Evolutionary conservation across 1,140 invertebrate species (phyloP).

Genomic region (Hydropsyche tenuis): DNA sequence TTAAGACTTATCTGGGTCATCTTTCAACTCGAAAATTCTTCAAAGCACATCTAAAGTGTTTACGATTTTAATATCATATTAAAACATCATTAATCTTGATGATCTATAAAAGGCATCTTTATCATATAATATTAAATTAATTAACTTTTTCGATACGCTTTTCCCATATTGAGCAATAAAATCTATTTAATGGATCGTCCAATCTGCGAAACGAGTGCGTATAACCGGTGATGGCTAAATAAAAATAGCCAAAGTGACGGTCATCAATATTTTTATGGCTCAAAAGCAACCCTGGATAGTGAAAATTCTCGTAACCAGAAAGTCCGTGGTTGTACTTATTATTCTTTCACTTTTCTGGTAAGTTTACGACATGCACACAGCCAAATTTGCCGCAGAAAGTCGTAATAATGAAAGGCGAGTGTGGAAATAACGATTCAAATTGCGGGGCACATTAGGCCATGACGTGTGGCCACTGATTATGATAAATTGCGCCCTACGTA

Average conservation of each 20-base stretch:
- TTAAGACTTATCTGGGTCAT: too few species aligned
- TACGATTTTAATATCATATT: too few species aligned
- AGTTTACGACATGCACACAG: background rate
- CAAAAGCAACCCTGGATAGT: background rate
- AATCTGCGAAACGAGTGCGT: background rate
- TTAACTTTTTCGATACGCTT: too few species aligned
- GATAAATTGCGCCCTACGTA: constrained; percentile 35
- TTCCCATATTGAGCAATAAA: background rate
- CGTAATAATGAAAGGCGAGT: constrained; percentile 14
- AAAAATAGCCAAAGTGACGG: background rate
- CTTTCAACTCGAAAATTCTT: too few species aligned
- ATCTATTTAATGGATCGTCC: background rate
- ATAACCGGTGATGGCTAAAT: background rate
- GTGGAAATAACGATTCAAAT: constrained; percentile 36
- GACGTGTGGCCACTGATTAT: constrained; percentile 38
- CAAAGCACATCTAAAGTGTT: too few species aligned
- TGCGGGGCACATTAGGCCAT: constrained; percentile 33
- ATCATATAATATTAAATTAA: too few species aligned
- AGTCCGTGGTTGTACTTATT: too few species aligned
- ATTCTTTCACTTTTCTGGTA: background rate
- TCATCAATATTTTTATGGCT: background rate
- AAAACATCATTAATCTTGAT: too few species aligned
- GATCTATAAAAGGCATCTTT: too few species aligned
- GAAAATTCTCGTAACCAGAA: background rate
- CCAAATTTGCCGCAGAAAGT: background rate